A percentile compares a stretch with the other conserved stretches of the same genome.
Conservation (phyloP, 2,797 vertebrate species). For the Taenioides sp. region DNA sequence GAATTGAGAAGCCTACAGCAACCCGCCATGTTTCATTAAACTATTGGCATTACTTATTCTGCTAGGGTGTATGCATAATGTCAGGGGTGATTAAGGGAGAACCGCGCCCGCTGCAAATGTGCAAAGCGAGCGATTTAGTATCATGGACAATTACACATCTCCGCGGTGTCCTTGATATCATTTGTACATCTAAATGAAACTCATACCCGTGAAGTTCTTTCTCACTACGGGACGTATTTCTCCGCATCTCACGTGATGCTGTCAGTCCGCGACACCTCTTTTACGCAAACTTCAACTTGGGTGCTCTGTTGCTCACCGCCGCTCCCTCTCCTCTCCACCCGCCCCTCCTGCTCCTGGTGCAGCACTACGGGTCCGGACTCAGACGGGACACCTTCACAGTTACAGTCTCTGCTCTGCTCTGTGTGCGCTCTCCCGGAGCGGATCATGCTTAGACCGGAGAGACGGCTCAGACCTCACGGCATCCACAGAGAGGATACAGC, state of each 20-base stretch:
- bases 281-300: conserved; percentile 64
- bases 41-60: too few species aligned
- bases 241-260: not conserved
- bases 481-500: conserved; percentile 26
- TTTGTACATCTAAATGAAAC: not conserved
- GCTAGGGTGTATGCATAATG: too few species aligned
- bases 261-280: conserved; percentile 30
- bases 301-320: conserved; percentile 38
- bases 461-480: not conserved
- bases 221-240: not conserved
- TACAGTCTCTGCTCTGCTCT: not conserved
- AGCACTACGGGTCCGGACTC: conserved; percentile 12
- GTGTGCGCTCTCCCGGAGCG: conserved; percentile 10
- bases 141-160: not conserved
- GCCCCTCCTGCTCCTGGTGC: conserved; percentile 2
- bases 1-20: not conserved
- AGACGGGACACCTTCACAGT: conserved; percentile 9
- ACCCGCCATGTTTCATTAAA: too few species aligned
- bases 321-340: conserved; percentile 14
- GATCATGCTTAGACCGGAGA: conserved; percentile 37
- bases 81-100: not conserved
- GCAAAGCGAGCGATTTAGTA: not conserved
- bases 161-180: not conserved
- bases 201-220: not conserved
- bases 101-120: not conserved